Evolutionary conservation across 2,888 invertebrate species (phyloP), one percentile per base, ranked within the genome.

Genomic region (Pediacus dermestoides): DNA sequence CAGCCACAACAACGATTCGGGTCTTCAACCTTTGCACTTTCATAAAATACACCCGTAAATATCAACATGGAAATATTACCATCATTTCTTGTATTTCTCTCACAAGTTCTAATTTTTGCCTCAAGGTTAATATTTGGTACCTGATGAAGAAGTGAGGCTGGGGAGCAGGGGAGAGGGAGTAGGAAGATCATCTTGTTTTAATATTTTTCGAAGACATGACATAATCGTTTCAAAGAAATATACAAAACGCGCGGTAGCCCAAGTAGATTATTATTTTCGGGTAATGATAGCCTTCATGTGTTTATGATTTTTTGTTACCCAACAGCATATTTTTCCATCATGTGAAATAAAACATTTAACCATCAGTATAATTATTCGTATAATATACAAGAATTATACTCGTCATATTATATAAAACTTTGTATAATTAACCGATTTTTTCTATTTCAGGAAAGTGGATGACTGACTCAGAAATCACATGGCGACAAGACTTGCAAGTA

Each of bases 381-480:
- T n/a, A n/a, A n/a, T n/a, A n/a, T n/a, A n/a, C n/a, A n/a, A n/a
- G 21, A 7, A 21, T 21, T 21, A n/a, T 21, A 21, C 21, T 21
- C n/a, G 7, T 21, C 21, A 33, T 14, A 28, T 27, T 34, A 26
- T 15, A 26, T n/a, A n/a, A n/a, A n/a, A n/a, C n/a, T n/a, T n/a
- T n/a, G n/a, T n/a, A n/a, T n/a, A n/a, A n/a, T n/a, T n/a, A n/a
- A n/a, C n/a, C 15, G 4, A 13, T 16, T 31, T 10, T 31, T 41
- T 43, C 52, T 48, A 45, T 67, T 66, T 23, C 66, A 73, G 73
- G 71, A 40, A 72, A 71, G 63, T 73, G 73, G 73, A 52, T 70
- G 52, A 70, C 64, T 52, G 71, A 71, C 40, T 59, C 69, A 30
- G 70, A 70, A 41, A 66, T 70, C 54, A 64, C 67, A 37, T 72